A percentile compares a stretch with the other conserved stretches of the same genome.
phyloP scores from a whole-genome alignment of 92 coral and sea anemone species.

The Parazoanthus swiftii region DNA sequence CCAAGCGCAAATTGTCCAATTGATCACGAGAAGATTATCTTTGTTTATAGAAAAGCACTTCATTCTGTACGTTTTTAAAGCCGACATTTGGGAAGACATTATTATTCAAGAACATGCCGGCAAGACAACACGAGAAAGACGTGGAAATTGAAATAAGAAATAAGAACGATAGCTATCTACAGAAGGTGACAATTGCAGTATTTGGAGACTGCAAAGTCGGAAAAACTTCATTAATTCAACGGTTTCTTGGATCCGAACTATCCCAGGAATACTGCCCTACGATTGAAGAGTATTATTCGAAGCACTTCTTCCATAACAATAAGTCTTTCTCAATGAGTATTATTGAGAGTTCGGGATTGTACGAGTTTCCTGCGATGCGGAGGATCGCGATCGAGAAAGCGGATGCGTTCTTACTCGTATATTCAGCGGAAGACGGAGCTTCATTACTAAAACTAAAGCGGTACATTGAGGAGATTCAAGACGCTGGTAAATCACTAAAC shows the following conservation, averaged over 20 bases:
- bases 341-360: slow-evolving; percentile 90
- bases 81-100: too few relatives aligned
- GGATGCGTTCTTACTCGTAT: slow-evolving; percentile 83
- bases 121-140: background rate
- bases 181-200: slow-evolving; percentile 77
- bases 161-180: slow-evolving; percentile 27
- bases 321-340: slow-evolving; percentile 80
- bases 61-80: too few relatives aligned
- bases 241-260: slow-evolving; percentile 73
- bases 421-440: slow-evolving; percentile 61
- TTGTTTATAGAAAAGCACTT: too few relatives aligned
- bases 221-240: slow-evolving; percentile 79
- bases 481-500: slow-evolving; percentile 34
- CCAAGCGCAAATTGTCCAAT: too few relatives aligned
- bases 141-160: background rate
- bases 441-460: slow-evolving; percentile 72
- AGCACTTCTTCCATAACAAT: slow-evolving; percentile 69
- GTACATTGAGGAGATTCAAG: slow-evolving; percentile 74
- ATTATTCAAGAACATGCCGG: slow-evolving; percentile 7
- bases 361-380: slow-evolving; percentile 97
- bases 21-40: too few relatives aligned
- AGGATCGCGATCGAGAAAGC: slow-evolving; percentile 81
- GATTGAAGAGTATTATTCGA: slow-evolving; percentile 83
- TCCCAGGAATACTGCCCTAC: slow-evolving; percentile 74
- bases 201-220: slow-evolving; percentile 90